phyloP scores from a whole-genome alignment of 2,113 vertebrate genomes.

The Aspidoscelis tigris region DNA sequence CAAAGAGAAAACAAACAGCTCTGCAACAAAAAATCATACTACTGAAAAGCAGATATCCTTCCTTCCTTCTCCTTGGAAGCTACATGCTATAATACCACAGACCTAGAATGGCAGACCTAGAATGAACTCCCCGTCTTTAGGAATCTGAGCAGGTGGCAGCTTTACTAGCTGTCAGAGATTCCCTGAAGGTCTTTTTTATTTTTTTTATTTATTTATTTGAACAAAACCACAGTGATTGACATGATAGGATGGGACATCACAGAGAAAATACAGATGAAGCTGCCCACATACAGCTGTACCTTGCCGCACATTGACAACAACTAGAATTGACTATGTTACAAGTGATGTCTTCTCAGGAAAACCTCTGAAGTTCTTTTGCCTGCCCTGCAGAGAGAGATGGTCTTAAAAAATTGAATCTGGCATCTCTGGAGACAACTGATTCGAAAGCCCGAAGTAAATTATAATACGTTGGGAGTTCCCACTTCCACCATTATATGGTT shows the following conservation, averaged over 20 bases:
- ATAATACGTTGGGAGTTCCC: neutral
- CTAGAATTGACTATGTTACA: neutral
- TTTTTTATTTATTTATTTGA: slow-evolving; percentile 22
- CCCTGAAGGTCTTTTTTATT: slow-evolving; percentile 31
- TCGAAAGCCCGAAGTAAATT: neutral
- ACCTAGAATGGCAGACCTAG: neutral
- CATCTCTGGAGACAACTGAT: neutral
- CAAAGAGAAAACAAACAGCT: slow-evolving; percentile 9
- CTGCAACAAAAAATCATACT: slow-evolving; percentile 36
- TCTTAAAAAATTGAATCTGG: neutral
- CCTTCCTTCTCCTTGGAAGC: slow-evolving; percentile 24
- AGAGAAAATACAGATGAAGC: neutral
- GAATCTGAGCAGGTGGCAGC: slow-evolving; percentile 31
- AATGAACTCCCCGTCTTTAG: neutral
- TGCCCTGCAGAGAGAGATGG: neutral
- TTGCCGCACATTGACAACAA: neutral
- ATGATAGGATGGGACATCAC: slow-evolving; percentile 30
- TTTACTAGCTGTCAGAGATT: slow-evolving; percentile 7
- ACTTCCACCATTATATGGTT: neutral
- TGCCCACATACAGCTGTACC: neutral
- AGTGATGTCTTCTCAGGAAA: neutral
- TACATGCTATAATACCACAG: neutral
- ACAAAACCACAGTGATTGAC: slow-evolving; percentile 2
- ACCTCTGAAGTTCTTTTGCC: slow-evolving; percentile 11
- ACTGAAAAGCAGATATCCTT: slow-evolving; percentile 42